phyloP scores from a whole-genome alignment of 2,113 vertebrate genomes.

The Gobio gobio region DNA sequence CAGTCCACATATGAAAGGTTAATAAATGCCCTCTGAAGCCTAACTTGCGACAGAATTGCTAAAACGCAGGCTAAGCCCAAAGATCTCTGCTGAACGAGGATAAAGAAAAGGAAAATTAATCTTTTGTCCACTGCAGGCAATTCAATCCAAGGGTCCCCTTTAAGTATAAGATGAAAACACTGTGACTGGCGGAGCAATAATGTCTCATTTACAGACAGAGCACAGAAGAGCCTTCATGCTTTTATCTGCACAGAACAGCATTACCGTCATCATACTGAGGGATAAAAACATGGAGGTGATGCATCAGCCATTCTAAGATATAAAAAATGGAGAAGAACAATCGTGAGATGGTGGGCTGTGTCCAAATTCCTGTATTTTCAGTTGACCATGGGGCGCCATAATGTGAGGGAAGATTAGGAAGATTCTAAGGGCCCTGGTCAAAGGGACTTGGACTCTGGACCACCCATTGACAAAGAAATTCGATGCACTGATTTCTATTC shows the following conservation, averaged over 20 bases:
- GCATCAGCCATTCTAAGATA: conserved; percentile 10
- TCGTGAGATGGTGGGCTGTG: background rate
- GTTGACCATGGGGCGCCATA: background rate
- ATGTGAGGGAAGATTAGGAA: too few species aligned
- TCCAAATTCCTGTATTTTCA: background rate
- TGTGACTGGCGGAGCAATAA: conserved; percentile 18
- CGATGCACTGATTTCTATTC: background rate
- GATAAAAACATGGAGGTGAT: conserved; percentile 11
- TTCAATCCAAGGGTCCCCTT: conserved; percentile 40
- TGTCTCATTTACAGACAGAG: conserved; percentile 33
- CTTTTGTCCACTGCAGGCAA: conserved; percentile 49
- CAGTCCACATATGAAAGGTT: conserved; percentile 39
- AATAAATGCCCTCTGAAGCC: conserved; percentile 45
- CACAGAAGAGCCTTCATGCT: conserved; percentile 10
- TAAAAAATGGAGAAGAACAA: background rate
- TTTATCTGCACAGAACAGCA: conserved; percentile 32
- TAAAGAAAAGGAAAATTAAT: conserved; percentile 44
- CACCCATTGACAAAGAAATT: too few species aligned
- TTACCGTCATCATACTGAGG: background rate
- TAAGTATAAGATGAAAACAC: conserved; percentile 42
- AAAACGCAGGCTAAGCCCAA: background rate
- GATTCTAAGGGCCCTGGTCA: too few species aligned
- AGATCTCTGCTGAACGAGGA: background rate
- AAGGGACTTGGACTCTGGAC: too few species aligned
- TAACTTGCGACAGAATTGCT: conserved; percentile 39